Evolutionary conservation across 2,797 vertebrate species (phyloP).

Genomic region (Echeneis naucrates): DNA sequence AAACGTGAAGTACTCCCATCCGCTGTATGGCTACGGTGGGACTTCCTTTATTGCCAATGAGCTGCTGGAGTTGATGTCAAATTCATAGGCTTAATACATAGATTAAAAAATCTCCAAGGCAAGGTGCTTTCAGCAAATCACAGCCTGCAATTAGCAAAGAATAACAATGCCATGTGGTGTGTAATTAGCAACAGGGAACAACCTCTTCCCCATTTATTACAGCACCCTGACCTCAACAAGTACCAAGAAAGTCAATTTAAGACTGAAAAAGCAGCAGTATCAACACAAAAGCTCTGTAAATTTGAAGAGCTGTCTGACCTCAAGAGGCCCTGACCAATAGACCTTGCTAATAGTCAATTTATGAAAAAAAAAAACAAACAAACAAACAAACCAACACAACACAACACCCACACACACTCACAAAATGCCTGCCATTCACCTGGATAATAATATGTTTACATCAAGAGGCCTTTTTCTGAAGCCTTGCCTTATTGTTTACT

Average conservation of each 20-base stretch:
- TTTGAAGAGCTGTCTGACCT: slow-evolving; percentile 58
- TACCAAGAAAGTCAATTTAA: slow-evolving; percentile 70
- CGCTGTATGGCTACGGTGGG: slow-evolving; percentile 14
- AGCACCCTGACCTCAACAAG: slow-evolving; percentile 68
- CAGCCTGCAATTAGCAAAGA: slow-evolving; percentile 77
- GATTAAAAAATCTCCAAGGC: slow-evolving; percentile 73
- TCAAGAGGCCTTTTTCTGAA: slow-evolving; percentile 70
- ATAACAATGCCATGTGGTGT: slow-evolving; percentile 80
- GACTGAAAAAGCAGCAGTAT: slow-evolving; percentile 31
- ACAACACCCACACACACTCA: too few species aligned
- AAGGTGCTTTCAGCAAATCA: slow-evolving; percentile 56
- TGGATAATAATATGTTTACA: slow-evolving; percentile 60
- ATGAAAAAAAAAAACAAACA: slow-evolving; percentile 15
- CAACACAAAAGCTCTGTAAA: slow-evolving; percentile 27
- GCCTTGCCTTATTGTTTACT: slow-evolving; percentile 70
- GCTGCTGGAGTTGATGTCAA: slow-evolving; percentile 51
- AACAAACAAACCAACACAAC: too few species aligned
- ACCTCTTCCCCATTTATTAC: slow-evolving; percentile 65
- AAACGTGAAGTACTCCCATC: slow-evolving; percentile 26
- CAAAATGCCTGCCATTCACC: slow-evolving; percentile 33
- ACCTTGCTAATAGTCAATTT: slow-evolving; percentile 54
- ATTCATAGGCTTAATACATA: slow-evolving; percentile 60
- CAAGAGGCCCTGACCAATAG: slow-evolving; percentile 27
- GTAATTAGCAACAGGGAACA: slow-evolving; percentile 79
- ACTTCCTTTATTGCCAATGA: slow-evolving; percentile 33